Evolutionary conservation across 2,113 vertebrate species (phyloP).

Genomic region (Nerophis lumbriciformis): DNA sequence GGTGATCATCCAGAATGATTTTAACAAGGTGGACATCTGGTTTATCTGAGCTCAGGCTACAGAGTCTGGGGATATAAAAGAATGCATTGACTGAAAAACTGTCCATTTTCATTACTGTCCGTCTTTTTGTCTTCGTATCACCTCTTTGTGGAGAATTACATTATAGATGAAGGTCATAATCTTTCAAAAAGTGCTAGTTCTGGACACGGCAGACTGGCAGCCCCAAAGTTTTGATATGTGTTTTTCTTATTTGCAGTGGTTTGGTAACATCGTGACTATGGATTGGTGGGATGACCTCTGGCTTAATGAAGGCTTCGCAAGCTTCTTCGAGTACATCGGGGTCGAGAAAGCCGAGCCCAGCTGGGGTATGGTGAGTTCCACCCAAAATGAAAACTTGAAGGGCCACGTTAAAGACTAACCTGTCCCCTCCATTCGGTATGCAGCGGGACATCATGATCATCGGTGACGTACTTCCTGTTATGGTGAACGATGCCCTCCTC

Average conservation of each 20-base stretch:
- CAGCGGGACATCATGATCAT: slow-evolving; percentile 87
- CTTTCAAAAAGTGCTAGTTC: no score
- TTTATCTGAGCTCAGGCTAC: no score
- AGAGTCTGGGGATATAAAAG: no score
- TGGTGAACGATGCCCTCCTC: slow-evolving; percentile 84
- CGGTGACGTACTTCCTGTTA: slow-evolving; percentile 85
- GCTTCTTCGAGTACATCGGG: slow-evolving; percentile 91
- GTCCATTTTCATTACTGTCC: no score
- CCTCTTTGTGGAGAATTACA: no score
- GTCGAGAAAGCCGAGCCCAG: slow-evolving; percentile 69
- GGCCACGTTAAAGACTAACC: background rate
- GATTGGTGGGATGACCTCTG: slow-evolving; percentile 98
- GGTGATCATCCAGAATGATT: no score
- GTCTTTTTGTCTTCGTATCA: no score
- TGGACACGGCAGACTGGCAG: no score
- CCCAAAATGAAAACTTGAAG: background rate
- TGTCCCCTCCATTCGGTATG: background rate
- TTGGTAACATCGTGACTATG: slow-evolving; percentile 97
- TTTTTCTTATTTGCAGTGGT: slow-evolving; percentile 78
- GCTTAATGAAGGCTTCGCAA: slow-evolving; percentile 96
- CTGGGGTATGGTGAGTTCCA: slow-evolving; percentile 85
- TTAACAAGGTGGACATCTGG: no score
- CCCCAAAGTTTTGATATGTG: no score
- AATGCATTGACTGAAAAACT: no score
- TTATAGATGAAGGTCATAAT: no score